These are phyloP conservation scores for Cheiracanthium punctorium DNA, from an alignment of 2,888 invertebrate species.

Conservation along the genomic window DNA sequence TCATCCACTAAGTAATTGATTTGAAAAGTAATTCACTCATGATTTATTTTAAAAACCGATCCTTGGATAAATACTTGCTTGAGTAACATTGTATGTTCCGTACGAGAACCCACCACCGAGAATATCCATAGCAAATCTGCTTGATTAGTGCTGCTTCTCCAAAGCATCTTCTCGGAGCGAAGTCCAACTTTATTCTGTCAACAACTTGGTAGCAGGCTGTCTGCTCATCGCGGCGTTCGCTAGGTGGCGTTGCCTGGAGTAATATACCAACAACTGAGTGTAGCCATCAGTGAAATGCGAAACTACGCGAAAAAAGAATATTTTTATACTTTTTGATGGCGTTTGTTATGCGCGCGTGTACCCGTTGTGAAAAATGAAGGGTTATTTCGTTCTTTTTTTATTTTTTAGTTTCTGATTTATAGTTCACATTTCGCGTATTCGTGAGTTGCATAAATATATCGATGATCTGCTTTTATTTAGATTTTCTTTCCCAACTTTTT, in stretches of 20 bases:
- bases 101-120: no score
- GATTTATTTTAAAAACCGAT: no score
- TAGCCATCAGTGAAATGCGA: constrained; percentile 68
- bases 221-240: constrained; percentile 27
- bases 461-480: constrained; percentile 57
- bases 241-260: constrained; percentile 59
- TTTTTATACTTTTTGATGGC: constrained; percentile 59
- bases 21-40: no score
- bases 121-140: no score
- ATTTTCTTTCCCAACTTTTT: constrained; percentile 25
- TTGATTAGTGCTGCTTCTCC: no score
- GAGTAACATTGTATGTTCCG: no score
- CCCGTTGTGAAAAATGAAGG: constrained; percentile 66
- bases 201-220: constrained; percentile 44
- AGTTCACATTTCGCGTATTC: constrained; percentile 63
- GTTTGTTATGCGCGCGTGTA: constrained; percentile 68
- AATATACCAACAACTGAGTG: constrained; percentile 39
- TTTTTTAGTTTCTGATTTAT: constrained; percentile 67
- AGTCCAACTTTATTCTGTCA: constrained; percentile 64
- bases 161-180: constrained; percentile 29
- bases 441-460: constrained; percentile 66
- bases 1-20: no score
- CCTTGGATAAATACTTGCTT: no score
- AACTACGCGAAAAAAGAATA: constrained; percentile 49
- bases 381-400: constrained; percentile 44